These are phyloP conservation scores for Micrasema longulum DNA, from an alignment of 1,140 invertebrate species.

Conservation along the genomic window DNA sequence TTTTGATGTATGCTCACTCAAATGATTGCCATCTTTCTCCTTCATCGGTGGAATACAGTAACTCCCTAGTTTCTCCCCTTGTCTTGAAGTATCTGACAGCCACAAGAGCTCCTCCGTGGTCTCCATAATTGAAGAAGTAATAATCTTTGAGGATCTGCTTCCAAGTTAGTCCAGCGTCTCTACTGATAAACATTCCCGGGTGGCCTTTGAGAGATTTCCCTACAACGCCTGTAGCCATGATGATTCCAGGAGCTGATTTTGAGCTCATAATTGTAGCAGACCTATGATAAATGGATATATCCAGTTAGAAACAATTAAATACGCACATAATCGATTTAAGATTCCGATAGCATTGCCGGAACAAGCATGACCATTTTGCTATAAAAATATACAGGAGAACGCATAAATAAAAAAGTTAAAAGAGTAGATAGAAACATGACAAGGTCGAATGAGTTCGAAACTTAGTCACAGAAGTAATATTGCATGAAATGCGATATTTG, in stretches of 20 bases:
- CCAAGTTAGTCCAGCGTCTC: slow-evolving; percentile 89
- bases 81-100: slow-evolving; percentile 85
- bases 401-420: too few relatives aligned
- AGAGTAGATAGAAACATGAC: too few relatives aligned
- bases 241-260: slow-evolving; percentile 87
- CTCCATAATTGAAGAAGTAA: slow-evolving; percentile 90
- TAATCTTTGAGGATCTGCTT: slow-evolving; percentile 83
- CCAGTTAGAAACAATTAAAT: too few relatives aligned
- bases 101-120: slow-evolving; percentile 89
- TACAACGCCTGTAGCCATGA: slow-evolving; percentile 87
- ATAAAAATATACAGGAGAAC: too few relatives aligned
- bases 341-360: too few relatives aligned
- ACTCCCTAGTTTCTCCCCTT: slow-evolving; percentile 78
- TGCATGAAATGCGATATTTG: too few relatives aligned
- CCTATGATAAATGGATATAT: too few relatives aligned
- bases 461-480: too few relatives aligned
- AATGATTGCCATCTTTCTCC: slow-evolving; percentile 83
- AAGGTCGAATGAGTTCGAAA: too few relatives aligned
- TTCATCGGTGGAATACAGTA: slow-evolving; percentile 89
- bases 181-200: slow-evolving; percentile 83
- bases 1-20: slow-evolving; percentile 63
- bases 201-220: slow-evolving; percentile 84
- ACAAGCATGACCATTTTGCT: too few relatives aligned
- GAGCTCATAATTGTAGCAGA: slow-evolving; percentile 87
- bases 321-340: too few relatives aligned